These are phyloP conservation scores for Petrocephalus zakoni DNA, from an alignment of 2,113 vertebrate species.

Conservation along the genomic window DNA sequence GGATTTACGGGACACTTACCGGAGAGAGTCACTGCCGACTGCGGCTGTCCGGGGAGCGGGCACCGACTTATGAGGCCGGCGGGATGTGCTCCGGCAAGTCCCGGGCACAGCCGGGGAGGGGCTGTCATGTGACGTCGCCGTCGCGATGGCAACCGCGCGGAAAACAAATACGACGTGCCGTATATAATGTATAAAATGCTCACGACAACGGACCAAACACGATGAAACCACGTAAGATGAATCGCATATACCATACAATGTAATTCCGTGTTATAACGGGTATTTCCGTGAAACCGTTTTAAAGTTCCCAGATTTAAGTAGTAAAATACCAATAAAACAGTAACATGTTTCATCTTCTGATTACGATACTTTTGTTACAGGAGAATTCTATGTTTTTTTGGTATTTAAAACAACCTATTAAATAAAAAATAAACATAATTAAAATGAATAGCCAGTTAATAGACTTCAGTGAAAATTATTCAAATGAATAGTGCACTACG, in stretches of 20 bases:
- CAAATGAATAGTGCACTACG: background rate
- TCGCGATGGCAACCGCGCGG: background rate
- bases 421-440: background rate
- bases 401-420: background rate
- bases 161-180: background rate
- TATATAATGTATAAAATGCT: background rate
- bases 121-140: background rate
- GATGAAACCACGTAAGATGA: background rate
- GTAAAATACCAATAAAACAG: background rate
- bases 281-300: background rate
- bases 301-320: background rate
- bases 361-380: background rate
- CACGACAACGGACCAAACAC: background rate
- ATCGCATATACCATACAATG: background rate
- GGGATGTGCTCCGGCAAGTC: background rate
- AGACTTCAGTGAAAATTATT: background rate
- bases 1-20: background rate
- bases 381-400: background rate
- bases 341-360: background rate
- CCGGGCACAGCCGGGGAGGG: background rate
- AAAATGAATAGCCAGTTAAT: background rate
- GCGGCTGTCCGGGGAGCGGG: background rate
- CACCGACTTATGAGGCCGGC: background rate
- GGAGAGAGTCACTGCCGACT: background rate
- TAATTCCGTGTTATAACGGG: background rate